Evolutionary conservation across 2,113 vertebrate genomes (phyloP).

Genomic region (Dipodomys merriami): DNA sequence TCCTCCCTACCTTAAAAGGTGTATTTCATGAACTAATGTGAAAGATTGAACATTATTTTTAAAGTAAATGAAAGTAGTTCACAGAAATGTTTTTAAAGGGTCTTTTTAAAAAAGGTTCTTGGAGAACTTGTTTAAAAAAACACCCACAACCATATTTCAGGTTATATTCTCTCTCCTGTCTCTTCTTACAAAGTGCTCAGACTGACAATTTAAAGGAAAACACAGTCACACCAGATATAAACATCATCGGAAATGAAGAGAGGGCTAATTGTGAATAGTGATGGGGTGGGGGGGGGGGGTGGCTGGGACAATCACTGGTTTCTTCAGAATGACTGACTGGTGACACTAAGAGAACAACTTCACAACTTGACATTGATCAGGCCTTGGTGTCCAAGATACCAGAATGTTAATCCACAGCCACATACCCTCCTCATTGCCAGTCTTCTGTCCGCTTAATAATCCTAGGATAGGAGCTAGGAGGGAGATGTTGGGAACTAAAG

Average conservation of each 20-base stretch:
- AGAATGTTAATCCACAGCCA: neutral
- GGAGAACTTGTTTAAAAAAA: constrained; percentile 68
- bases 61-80: constrained; percentile 59
- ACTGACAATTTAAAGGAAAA: constrained; percentile 58
- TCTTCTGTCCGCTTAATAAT: neutral
- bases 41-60: constrained; percentile 61
- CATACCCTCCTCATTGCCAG: neutral
- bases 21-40: constrained; percentile 23
- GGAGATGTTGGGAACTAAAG: neutral
- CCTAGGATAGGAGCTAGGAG: neutral
- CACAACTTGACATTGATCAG: neutral
- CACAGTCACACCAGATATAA: constrained; percentile 26
- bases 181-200: constrained; percentile 50
- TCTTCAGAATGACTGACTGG: neutral
- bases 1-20: constrained; percentile 36
- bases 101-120: constrained; percentile 47
- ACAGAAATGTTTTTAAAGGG: constrained; percentile 41
- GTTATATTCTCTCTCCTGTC: neutral
- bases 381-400: no score
- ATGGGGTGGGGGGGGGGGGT: neutral
- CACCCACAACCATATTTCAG: constrained; percentile 48
- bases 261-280: neutral
- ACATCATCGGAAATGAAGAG: constrained; percentile 60
- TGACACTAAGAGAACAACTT: neutral
- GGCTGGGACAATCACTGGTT: neutral